Percentiles rank a stretch among this genome's conserved stretches.
These are phyloP conservation scores for Glyptemys insculpta DNA, from an alignment of 2,797 vertebrate genomes.

Conservation along the genomic window DNA sequence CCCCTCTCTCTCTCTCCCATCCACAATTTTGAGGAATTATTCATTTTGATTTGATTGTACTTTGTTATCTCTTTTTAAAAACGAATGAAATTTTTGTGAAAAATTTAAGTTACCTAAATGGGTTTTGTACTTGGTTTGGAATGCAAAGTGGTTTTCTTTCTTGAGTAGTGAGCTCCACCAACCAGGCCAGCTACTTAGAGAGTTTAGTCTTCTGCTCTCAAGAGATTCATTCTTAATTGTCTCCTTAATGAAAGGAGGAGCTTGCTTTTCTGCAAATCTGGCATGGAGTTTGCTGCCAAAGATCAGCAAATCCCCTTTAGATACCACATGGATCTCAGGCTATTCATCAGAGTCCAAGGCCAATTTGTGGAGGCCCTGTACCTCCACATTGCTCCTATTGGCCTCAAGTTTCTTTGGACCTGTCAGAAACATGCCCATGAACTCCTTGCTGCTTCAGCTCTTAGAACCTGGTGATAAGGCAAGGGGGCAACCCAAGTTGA, in stretches of 20 bases:
- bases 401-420: not conserved
- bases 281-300: not conserved
- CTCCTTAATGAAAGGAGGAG: not conserved
- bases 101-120: not conserved
- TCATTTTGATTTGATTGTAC: not conserved
- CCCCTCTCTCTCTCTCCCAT: not conserved
- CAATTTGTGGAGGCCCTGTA: not conserved
- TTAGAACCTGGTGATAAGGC: not conserved
- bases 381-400: not conserved
- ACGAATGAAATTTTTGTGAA: not conserved
- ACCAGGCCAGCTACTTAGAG: not conserved
- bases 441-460: not conserved
- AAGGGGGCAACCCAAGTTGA: not conserved
- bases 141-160: not conserved
- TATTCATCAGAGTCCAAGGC: not conserved
- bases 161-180: not conserved
- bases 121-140: not conserved
- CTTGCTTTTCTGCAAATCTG: not conserved
- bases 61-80: not conserved
- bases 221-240: not conserved
- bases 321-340: not conserved
- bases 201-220: not conserved
- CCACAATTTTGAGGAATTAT: fast-evolving
- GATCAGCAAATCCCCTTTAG: not conserved
- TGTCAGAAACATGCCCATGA: not conserved